Evolutionary conservation across 1,140 invertebrate species (phyloP).

Genomic region (Heliconius himera): DNA sequence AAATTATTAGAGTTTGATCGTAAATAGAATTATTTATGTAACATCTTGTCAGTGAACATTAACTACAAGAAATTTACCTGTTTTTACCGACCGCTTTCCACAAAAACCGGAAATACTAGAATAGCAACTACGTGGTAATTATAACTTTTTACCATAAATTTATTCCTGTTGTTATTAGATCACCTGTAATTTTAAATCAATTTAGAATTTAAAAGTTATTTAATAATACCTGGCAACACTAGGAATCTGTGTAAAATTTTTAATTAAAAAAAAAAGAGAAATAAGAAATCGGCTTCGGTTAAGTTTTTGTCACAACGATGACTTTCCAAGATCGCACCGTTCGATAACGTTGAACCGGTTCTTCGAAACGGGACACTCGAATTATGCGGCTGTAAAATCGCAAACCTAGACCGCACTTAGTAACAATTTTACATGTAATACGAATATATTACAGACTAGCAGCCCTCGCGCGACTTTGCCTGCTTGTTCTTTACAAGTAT

Average conservation of each 20-base stretch:
- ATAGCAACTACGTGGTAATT: neutral
- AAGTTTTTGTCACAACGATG: conserved; percentile 28
- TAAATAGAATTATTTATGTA: neutral
- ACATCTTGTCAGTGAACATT: neutral
- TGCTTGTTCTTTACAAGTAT: too few species aligned
- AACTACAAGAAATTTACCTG: neutral
- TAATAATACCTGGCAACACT: neutral
- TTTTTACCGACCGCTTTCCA: neutral
- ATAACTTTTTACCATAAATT: neutral
- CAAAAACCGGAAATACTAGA: conserved; percentile 2
- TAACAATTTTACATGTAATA: neutral
- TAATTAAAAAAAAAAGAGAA: conserved; percentile 7
- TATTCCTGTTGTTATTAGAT: neutral
- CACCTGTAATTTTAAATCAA: neutral
- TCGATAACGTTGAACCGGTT: conserved; percentile 28
- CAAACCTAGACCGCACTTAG: conserved; percentile 4
- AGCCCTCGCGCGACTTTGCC: too few species aligned
- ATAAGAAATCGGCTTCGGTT: conserved; percentile 18
- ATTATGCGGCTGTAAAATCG: conserved; percentile 8
- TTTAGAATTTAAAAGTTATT: neutral
- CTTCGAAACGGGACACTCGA: conserved; percentile 13
- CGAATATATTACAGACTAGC: neutral
- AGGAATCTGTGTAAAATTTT: neutral
- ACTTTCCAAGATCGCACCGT: conserved; percentile 27
- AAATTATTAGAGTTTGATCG: neutral